Conservation (phyloP, 2,797 vertebrate genomes). For the Poeciliopsis presidionis region DNA sequence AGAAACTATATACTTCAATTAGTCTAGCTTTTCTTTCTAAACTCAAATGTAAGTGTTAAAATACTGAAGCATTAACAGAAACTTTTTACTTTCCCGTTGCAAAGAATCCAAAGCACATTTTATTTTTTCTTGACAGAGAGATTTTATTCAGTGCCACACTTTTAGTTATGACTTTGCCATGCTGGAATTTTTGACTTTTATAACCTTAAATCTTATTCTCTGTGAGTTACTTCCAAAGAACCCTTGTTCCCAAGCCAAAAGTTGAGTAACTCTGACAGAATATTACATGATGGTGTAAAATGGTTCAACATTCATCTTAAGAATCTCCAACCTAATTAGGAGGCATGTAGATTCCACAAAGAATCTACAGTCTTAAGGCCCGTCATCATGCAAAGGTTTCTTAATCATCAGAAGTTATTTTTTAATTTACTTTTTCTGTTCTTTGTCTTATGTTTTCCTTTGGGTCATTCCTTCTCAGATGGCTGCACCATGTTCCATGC, state of each 20-base stretch:
- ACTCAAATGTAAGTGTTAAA: conserved; percentile 20
- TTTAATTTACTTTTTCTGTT: conserved; percentile 4
- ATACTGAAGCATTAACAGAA: conserved; percentile 22
- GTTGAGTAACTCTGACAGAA: conserved; percentile 47
- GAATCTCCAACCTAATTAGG: conserved; percentile 46
- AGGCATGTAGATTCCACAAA: conserved; percentile 1
- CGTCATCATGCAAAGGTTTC: conserved; percentile 1
- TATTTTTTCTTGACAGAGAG: not conserved
- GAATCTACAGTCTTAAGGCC: conserved; percentile 14
- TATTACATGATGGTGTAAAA: conserved; percentile 43
- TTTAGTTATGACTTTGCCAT: conserved; percentile 15
- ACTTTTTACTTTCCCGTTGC: conserved; percentile 18
- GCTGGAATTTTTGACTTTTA: conserved; percentile 25
- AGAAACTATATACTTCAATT: conserved; percentile 49
- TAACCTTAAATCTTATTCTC: conserved; percentile 24
- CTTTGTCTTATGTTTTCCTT: conserved; percentile 23
- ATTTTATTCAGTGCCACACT: conserved; percentile 33
- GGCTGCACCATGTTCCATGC: conserved; percentile 52
- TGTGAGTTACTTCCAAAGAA: conserved; percentile 19
- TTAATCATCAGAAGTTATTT: conserved; percentile 18
- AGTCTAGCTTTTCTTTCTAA: conserved; percentile 41
- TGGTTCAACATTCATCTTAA: conserved; percentile 28
- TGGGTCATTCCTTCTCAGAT: conserved; percentile 43
- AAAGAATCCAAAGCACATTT: conserved; percentile 16
- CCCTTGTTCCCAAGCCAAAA: conserved; percentile 41